Evolutionary conservation across 2,797 vertebrate species (phyloP).

Genomic region (Protosalanx chinensis): DNA sequence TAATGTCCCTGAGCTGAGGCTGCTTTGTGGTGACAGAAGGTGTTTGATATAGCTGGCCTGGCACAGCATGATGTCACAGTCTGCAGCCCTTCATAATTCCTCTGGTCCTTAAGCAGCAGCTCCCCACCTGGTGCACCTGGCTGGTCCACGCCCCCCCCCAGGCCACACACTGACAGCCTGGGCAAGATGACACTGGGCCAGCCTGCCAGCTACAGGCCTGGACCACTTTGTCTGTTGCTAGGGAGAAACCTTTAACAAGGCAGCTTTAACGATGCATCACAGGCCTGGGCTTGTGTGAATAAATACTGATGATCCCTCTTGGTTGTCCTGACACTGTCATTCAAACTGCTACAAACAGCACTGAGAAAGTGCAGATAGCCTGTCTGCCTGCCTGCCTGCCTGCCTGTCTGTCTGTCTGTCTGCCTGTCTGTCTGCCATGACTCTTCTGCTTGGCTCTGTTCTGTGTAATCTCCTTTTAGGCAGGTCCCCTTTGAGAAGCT

Average conservation of each 20-base stretch:
- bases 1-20: background rate
- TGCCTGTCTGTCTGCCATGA: constrained; percentile 38
- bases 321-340: background rate
- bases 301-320: too few relatives aligned
- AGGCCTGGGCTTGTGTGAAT: background rate
- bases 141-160: background rate
- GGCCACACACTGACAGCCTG: background rate
- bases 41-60: background rate
- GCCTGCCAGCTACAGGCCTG: too few relatives aligned
- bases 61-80: background rate
- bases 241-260: background rate
- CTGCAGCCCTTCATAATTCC: background rate
- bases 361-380: background rate
- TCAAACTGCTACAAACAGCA: background rate
- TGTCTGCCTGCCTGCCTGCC: background rate
- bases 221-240: too few relatives aligned
- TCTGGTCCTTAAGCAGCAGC: background rate
- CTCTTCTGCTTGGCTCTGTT: constrained; percentile 47
- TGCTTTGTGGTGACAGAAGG: background rate
- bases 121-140: background rate
- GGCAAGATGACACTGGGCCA: background rate
- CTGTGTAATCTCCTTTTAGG: constrained; percentile 48
- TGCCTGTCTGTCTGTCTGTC: constrained; percentile 46
- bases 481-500: constrained; percentile 61
- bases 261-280: background rate